Evolutionary conservation across 2,888 invertebrate genomes (phyloP).

Genomic region (Tromatobia lineatoria): DNA sequence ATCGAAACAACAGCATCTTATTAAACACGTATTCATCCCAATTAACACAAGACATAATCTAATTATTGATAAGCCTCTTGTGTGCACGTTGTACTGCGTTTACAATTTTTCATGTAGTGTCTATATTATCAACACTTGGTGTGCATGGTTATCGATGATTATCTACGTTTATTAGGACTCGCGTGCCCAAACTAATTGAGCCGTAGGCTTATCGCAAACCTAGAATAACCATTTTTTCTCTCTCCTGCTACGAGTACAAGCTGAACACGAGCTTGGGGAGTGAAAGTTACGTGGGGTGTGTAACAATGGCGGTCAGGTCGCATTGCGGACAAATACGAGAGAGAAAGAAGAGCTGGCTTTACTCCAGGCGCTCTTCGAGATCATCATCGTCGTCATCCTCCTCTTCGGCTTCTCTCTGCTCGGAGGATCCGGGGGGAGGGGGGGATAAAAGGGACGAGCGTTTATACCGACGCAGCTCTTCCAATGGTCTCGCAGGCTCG

Average conservation of each 20-base stretch:
- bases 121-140: slow-evolving; percentile 13
- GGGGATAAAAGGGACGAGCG: slow-evolving; percentile 13
- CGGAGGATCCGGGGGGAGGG: slow-evolving; percentile 30
- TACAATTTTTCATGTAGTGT: neutral
- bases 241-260: slow-evolving; percentile 18
- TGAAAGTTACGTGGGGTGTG: slow-evolving; percentile 66
- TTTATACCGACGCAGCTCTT: neutral
- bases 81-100: neutral
- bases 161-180: slow-evolving; percentile 59
- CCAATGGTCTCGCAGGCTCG: slow-evolving; percentile 9
- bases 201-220: slow-evolving; percentile 56
- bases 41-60: neutral
- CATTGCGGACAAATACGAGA: slow-evolving; percentile 69
- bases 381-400: slow-evolving; percentile 17
- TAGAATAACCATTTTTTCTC: slow-evolving; percentile 33
- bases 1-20: neutral
- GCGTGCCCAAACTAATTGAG: slow-evolving; percentile 63
- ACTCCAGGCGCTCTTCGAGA: slow-evolving; percentile 50
- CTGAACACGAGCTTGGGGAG: slow-evolving; percentile 44
- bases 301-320: slow-evolving; percentile 71
- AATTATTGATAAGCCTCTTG: neutral
- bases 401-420: neutral
- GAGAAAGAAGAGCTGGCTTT: slow-evolving; percentile 46
- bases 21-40: neutral
- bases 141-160: slow-evolving; percentile 47